These are phyloP conservation scores for Ormia ochracea DNA, from an alignment of 2,888 invertebrate species.

Conservation along the genomic window DNA sequence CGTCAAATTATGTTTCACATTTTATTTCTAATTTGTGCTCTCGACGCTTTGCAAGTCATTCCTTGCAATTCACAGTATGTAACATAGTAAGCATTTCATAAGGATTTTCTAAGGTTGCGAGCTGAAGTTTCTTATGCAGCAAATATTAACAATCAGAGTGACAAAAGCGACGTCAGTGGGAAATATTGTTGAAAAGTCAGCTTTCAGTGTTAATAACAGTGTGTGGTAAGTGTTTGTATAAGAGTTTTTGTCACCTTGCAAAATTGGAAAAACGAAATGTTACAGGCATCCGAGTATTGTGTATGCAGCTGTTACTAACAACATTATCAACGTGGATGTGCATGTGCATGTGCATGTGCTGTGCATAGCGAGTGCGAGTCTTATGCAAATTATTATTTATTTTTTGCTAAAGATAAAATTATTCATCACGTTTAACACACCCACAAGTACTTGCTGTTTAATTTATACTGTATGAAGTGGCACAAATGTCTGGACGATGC, in stretches of 20 bases:
- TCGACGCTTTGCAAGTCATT: constrained; percentile 15
- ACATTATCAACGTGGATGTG: neutral
- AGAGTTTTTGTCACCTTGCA: constrained; percentile 47
- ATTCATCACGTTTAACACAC: constrained; percentile 37
- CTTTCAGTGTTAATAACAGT: constrained; percentile 28
- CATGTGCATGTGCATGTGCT: neutral
- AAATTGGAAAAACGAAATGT: constrained; percentile 33
- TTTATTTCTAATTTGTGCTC: neutral
- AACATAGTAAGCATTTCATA: neutral
- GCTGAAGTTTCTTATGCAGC: constrained; percentile 13
- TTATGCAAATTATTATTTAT: constrained; percentile 31
- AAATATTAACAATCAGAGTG: neutral
- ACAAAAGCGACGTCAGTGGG: neutral
- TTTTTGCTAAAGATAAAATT: constrained; percentile 14
- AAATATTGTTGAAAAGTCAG: constrained; percentile 32
- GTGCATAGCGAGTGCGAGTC: no score
- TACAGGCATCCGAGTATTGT: neutral
- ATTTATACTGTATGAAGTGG: neutral
- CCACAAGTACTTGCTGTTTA: neutral
- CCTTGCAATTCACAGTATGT: constrained; percentile 6
- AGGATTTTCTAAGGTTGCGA: neutral
- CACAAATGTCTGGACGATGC: constrained; percentile 5
- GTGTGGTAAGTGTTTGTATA: constrained; percentile 24
- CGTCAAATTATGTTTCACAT: constrained; percentile 26
- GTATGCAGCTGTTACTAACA: constrained; percentile 8